Evolutionary conservation across 2,888 invertebrate genomes (phyloP).

Genomic region (Agrilus mali): DNA sequence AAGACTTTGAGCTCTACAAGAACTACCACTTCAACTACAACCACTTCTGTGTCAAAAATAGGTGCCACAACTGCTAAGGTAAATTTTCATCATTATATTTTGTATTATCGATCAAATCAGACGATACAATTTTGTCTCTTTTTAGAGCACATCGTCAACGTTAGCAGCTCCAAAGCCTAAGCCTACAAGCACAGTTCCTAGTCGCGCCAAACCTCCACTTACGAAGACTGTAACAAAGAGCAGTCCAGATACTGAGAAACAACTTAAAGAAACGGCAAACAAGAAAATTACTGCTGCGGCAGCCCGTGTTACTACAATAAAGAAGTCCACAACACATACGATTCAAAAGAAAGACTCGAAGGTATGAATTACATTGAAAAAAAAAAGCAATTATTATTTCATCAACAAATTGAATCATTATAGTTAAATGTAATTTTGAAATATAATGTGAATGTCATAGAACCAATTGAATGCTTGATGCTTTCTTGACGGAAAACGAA

Average conservation of each 20-base stretch:
- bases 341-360: slow-evolving; percentile 25
- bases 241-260: slow-evolving; percentile 37
- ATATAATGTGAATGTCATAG: too few relatives aligned
- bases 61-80: slow-evolving; percentile 14
- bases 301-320: slow-evolving; percentile 20
- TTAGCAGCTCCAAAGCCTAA: slow-evolving; percentile 14
- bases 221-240: slow-evolving; percentile 18
- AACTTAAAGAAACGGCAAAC: slow-evolving; percentile 57
- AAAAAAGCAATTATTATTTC: too few relatives aligned
- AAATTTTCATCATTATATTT: background rate
- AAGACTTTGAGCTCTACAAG: slow-evolving; percentile 12
- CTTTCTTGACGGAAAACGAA: too few relatives aligned
- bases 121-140: background rate
- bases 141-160: slow-evolving; percentile 4
- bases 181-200: slow-evolving; percentile 14
- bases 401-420: too few relatives aligned
- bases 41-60: slow-evolving; percentile 1
- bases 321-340: slow-evolving; percentile 19
- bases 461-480: too few relatives aligned
- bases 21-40: slow-evolving; percentile 1
- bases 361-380: slow-evolving; percentile 11
- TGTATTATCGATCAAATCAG: background rate
- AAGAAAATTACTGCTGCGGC: slow-evolving; percentile 40
- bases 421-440: too few relatives aligned
- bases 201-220: slow-evolving; percentile 19